Evolutionary conservation across 2,797 vertebrate species (phyloP).

Genomic region (Morus bassanus): DNA sequence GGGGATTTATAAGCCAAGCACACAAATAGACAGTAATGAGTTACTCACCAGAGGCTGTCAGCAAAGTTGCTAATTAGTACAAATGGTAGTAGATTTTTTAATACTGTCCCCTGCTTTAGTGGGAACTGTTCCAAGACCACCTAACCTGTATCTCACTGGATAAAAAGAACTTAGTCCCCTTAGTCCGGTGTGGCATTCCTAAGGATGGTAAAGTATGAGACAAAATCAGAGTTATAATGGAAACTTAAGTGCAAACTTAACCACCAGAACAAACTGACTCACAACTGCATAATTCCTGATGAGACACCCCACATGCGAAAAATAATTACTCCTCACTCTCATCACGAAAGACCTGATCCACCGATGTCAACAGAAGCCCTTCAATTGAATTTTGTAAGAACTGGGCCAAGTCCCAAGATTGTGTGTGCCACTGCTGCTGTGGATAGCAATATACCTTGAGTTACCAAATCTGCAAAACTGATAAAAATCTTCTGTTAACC

Average conservation of each 20-base stretch:
- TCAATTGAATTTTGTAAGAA: slow-evolving; percentile 39
- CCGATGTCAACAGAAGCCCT: slow-evolving; percentile 31
- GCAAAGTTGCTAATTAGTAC: slow-evolving; percentile 69
- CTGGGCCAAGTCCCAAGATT: slow-evolving; percentile 52
- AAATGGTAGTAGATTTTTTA: slow-evolving; percentile 56
- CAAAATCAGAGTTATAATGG: not conserved
- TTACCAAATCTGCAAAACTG: not conserved
- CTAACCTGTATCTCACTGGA: slow-evolving; percentile 6
- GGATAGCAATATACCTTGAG: slow-evolving; percentile 29
- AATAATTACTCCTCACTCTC: slow-evolving; percentile 55
- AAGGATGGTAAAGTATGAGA: not conserved
- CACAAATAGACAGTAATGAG: slow-evolving; percentile 70
- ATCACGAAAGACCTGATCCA: not conserved
- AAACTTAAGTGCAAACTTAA: not conserved
- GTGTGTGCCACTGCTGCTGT: not conserved
- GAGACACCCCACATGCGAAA: slow-evolving; percentile 22
- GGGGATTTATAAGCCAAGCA: slow-evolving; percentile 63
- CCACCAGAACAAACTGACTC: not conserved
- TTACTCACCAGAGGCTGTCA: slow-evolving; percentile 67
- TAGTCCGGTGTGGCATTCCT: not conserved
- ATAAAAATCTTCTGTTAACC: not conserved
- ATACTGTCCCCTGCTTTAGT: slow-evolving; percentile 51
- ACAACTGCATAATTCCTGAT: not conserved
- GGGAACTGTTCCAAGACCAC: slow-evolving; percentile 60
- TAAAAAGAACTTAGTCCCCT: not conserved